phyloP scores from a whole-genome alignment of 2,113 vertebrate genomes.

The Ondatra zibethicus region DNA sequence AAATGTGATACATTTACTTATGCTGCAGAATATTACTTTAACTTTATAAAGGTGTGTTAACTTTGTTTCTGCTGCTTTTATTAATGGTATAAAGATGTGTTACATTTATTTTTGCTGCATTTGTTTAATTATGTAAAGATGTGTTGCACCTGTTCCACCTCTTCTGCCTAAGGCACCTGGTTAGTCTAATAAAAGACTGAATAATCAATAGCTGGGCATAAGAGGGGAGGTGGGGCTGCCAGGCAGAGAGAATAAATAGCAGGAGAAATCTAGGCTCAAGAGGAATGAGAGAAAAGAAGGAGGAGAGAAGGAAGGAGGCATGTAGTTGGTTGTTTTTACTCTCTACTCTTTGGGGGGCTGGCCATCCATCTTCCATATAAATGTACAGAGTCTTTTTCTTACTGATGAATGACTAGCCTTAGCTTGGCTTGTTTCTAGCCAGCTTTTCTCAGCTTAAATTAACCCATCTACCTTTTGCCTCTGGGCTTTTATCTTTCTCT shows the following conservation, averaged over 20 bases:
- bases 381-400: too few species aligned
- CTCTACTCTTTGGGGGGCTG: too few species aligned
- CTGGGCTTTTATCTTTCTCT: too few species aligned
- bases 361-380: too few species aligned
- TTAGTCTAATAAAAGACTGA: too few species aligned
- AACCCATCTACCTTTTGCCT: too few species aligned
- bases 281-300: background rate
- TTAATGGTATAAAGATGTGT: background rate
- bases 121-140: background rate
- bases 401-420: too few species aligned
- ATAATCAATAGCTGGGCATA: background rate
- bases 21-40: background rate
- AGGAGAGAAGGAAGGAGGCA: too few species aligned
- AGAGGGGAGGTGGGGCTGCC: background rate
- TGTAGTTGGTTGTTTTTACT: too few species aligned
- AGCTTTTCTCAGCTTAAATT: too few species aligned
- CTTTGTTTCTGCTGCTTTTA: background rate
- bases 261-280: background rate
- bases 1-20: background rate
- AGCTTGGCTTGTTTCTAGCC: too few species aligned
- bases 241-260: background rate
- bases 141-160: background rate
- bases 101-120: background rate
- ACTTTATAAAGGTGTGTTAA: background rate
- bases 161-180: too few species aligned